Percentiles rank a stretch among this genome's conserved stretches.
These are phyloP conservation scores for Anagyrus pseudococci DNA, from an alignment of 2,888 invertebrate genomes.

Conservation along the genomic window DNA sequence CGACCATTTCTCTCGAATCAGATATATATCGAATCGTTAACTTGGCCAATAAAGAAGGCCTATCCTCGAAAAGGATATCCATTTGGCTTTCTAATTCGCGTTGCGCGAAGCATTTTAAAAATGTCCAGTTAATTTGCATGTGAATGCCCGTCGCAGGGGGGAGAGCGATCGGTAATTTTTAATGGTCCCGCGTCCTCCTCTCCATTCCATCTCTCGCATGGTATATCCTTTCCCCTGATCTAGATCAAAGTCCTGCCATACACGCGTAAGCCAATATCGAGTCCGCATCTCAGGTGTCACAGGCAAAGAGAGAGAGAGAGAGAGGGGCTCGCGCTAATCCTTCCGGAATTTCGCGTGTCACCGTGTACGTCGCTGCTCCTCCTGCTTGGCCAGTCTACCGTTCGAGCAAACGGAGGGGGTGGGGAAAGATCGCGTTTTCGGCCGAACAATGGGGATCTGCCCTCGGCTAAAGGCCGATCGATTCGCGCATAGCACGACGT, in stretches of 20 bases:
- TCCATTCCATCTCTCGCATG: conserved; percentile 1
- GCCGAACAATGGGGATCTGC: background rate
- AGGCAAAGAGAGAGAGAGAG: background rate
- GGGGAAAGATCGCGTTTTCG: background rate
- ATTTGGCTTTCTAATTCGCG: too few relatives aligned
- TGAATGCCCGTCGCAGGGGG: conserved; percentile 7
- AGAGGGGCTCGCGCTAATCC: conserved; percentile 19
- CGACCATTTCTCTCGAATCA: too few relatives aligned
- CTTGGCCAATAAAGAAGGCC: too few relatives aligned
- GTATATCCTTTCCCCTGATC: conserved; percentile 4
- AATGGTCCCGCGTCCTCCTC: conserved; percentile 15
- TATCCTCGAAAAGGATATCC: too few relatives aligned
- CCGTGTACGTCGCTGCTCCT: conserved; percentile 9
- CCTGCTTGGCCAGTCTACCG: too few relatives aligned
- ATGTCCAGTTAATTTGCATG: conserved; percentile 27
- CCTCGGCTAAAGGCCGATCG: conserved; percentile 3
- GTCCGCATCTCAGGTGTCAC: conserved; percentile 19
- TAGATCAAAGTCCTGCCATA: conserved; percentile 14
- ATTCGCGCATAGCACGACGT: too few relatives aligned
- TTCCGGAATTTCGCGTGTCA: conserved; percentile 39
- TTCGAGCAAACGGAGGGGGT: background rate
- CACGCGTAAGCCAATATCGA: too few relatives aligned
- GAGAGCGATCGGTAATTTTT: conserved; percentile 16
- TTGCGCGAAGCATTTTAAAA: background rate
- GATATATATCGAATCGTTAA: too few relatives aligned